Evolutionary conservation across 2,888 invertebrate genomes (phyloP).

Genomic region (Hedya salicella): DNA sequence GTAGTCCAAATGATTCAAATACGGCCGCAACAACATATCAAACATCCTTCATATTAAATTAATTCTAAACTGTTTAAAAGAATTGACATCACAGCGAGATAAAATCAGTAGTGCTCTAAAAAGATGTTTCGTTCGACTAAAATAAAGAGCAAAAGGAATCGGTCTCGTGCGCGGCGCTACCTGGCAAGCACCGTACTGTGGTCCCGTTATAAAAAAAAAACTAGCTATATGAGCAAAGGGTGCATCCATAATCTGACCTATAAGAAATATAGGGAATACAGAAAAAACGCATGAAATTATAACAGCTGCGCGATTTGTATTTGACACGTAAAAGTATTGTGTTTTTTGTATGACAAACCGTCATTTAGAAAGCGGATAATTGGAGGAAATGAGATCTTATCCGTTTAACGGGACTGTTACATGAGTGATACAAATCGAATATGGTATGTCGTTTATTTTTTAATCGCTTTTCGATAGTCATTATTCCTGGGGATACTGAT

Average conservation of each 20-base stretch:
- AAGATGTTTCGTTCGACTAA: constrained; percentile 18
- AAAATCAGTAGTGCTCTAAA: constrained; percentile 14
- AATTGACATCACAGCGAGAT: constrained; percentile 24
- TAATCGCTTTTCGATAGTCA: not conserved
- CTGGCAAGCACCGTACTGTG: constrained; percentile 58
- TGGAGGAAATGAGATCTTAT: constrained; percentile 47
- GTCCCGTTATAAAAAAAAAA: constrained; percentile 67
- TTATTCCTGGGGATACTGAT: too few relatives aligned
- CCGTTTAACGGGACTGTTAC: constrained; percentile 8
- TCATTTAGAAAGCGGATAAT: constrained; percentile 53
- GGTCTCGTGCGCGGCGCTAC: constrained; percentile 56
- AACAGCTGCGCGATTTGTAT: constrained; percentile 60
- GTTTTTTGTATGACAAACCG: constrained; percentile 22
- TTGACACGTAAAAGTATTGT: constrained; percentile 41
- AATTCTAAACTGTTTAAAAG: constrained; percentile 23
- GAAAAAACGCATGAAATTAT: constrained; percentile 61
- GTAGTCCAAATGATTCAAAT: constrained; percentile 24
- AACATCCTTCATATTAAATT: not conserved
- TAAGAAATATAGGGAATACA: constrained; percentile 47
- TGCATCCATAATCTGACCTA: constrained; percentile 63
- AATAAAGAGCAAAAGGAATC: constrained; percentile 13
- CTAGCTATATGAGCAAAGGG: constrained; percentile 59
- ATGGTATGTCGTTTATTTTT: constrained; percentile 6
- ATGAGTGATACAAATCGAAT: constrained; percentile 21
- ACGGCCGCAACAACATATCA: constrained; percentile 6